Evolutionary conservation across 1,140 invertebrate species (phyloP).

Genomic region (Neodiprion virginianus): DNA sequence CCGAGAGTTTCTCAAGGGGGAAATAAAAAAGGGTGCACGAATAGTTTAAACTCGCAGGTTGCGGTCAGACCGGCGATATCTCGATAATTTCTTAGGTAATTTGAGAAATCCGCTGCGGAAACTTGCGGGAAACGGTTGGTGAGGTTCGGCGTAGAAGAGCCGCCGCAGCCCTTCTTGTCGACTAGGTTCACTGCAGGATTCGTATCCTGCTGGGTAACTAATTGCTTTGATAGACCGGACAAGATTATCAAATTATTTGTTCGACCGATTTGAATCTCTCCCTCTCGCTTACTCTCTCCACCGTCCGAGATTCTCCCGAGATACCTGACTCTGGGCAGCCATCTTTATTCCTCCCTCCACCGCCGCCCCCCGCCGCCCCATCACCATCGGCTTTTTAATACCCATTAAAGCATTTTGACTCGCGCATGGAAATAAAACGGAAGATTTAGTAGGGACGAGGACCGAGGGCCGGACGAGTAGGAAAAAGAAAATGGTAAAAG

Average conservation of each 20-base stretch:
- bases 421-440: slow-evolving; percentile 1
- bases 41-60: slow-evolving; percentile 28
- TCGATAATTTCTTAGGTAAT: slow-evolving; percentile 35
- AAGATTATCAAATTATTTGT: slow-evolving; percentile 52
- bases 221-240: slow-evolving; percentile 45
- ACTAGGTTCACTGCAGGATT: neutral
- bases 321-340: neutral
- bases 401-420: slow-evolving; percentile 5
- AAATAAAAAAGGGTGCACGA: slow-evolving; percentile 27
- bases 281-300: neutral
- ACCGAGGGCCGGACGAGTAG: neutral
- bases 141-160: slow-evolving; percentile 30
- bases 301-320: neutral
- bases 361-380: neutral
- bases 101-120: slow-evolving; percentile 9
- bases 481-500: neutral
- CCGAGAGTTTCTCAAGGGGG: slow-evolving; percentile 20
- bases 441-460: slow-evolving; percentile 7
- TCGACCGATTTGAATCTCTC: slow-evolving; percentile 40
- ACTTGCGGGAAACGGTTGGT: neutral
- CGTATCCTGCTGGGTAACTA: slow-evolving; percentile 49
- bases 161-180: slow-evolving; percentile 27
- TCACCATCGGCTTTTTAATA: neutral
- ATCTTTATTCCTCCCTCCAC: too few relatives aligned
- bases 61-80: slow-evolving; percentile 32